Evolutionary conservation across 2,113 vertebrate species (phyloP).

Genomic region (Aphelocoma coerulescens): DNA sequence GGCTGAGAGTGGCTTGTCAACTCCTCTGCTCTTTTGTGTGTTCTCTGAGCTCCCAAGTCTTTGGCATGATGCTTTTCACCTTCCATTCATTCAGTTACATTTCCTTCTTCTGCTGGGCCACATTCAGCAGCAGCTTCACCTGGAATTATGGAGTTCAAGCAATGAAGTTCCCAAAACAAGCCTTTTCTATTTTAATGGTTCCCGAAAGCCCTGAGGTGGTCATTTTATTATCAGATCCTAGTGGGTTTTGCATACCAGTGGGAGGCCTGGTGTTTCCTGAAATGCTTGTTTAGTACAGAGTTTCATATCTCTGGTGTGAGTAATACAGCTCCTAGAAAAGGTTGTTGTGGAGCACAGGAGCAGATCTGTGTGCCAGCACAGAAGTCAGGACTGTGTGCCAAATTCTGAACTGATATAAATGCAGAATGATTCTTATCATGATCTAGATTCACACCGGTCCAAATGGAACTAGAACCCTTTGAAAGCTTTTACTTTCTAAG

Average conservation of each 20-base stretch:
- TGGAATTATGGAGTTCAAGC: not conserved
- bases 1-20: conserved; percentile 11
- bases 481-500: not conserved
- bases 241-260: not conserved
- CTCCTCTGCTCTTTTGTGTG: conserved; percentile 15
- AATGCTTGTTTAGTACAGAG: not conserved
- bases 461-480: not conserved
- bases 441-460: not conserved
- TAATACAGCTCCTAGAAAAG: not conserved
- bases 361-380: not conserved
- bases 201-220: not conserved
- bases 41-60: not conserved
- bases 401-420: not conserved
- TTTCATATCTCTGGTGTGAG: not conserved
- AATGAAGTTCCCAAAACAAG: not conserved
- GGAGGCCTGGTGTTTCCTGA: conserved; percentile 22
- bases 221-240: not conserved
- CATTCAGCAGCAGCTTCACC: conserved; percentile 39
- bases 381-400: not conserved
- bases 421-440: not conserved
- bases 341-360: not conserved
- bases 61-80: not conserved
- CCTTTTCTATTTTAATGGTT: not conserved
- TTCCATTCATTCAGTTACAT: conserved; percentile 41
- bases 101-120: conserved; percentile 36